These are phyloP conservation scores for Anseranas semipalmata DNA, from an alignment of 2,113 vertebrate species.

Conservation along the genomic window DNA sequence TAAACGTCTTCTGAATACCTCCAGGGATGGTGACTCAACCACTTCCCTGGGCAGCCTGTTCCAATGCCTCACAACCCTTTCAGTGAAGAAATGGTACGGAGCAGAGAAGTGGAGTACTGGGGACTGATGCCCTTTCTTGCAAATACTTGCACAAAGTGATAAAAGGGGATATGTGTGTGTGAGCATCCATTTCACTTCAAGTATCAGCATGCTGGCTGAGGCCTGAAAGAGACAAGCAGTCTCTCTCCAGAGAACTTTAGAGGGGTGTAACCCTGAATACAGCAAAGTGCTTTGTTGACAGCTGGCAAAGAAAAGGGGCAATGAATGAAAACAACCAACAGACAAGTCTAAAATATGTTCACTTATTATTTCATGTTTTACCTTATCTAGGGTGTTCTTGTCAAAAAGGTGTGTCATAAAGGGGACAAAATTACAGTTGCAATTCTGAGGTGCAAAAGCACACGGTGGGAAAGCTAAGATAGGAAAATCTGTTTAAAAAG, in stretches of 20 bases:
- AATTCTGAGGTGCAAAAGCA: neutral
- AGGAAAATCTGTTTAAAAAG: neutral
- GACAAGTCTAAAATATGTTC: neutral
- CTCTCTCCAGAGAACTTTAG: neutral
- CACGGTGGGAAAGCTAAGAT: neutral
- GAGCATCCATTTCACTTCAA: neutral
- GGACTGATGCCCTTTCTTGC: neutral
- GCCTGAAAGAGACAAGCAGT: neutral
- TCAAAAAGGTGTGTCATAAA: neutral
- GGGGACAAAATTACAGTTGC: neutral
- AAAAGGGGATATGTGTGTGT: neutral
- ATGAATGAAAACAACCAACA: neutral
- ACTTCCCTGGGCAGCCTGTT: no score
- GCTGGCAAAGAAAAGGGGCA: neutral
- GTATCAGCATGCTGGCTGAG: neutral
- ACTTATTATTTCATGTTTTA: neutral
- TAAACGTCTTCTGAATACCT: no score
- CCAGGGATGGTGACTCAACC: no score
- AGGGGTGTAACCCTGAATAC: neutral
- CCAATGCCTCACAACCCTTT: no score
- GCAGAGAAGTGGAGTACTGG: neutral
- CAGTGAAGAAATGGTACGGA: neutral
- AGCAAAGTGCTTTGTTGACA: neutral
- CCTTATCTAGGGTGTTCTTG: neutral
- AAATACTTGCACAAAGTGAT: neutral